Evolutionary conservation across 2,113 vertebrate genomes (phyloP), one percentile per base, ranked within the genome.

Genomic region (Crotalus viridis): DNA sequence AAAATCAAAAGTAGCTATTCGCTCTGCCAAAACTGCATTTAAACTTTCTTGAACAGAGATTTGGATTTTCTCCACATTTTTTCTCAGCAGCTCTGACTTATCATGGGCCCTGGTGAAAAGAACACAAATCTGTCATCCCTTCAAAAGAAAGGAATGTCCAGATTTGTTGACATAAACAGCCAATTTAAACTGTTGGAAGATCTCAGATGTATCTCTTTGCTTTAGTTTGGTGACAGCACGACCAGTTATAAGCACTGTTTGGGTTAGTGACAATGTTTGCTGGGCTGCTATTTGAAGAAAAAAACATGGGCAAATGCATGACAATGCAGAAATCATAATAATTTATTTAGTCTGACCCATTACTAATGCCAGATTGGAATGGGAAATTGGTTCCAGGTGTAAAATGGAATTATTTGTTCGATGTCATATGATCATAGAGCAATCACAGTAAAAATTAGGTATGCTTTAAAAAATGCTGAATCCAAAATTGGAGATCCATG

Each of bases 331-430:
- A 95, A 92, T 94, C 12, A 0, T 93, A 95, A 95, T 96, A 94
- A 95, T 74, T 91, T 90, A 90, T 91, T 95, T 94, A 93, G 89
- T 88, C 94, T 93, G 91, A 94, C 81, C 10, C 64, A 48, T 28
- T 93, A 51, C 88, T 95, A 94, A 95, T 93, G 52, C 88, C 89
- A 57, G 89, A 90, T 87, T 91, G 89, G 74, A 95, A 91, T 81
- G 81, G 92, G 61, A 96, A 95, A 96, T 95, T 93, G 46, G 87
- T 97, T 97, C 96, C 96, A 97, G 95, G 96, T 96, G 95, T 8
- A 10, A 94, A 10, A 87, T 19, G 24, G 64, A 89, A 94, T 95
- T 96, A 90, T 88, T 74, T 95, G 95, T 95, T 95, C 94, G 87
- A 39, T 64, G 87, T 85, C 89, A 88, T 95, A 89, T 46, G 93